Conservation (phyloP, 2,113 vertebrate genomes). For the Vulpes lagopus region DNA sequence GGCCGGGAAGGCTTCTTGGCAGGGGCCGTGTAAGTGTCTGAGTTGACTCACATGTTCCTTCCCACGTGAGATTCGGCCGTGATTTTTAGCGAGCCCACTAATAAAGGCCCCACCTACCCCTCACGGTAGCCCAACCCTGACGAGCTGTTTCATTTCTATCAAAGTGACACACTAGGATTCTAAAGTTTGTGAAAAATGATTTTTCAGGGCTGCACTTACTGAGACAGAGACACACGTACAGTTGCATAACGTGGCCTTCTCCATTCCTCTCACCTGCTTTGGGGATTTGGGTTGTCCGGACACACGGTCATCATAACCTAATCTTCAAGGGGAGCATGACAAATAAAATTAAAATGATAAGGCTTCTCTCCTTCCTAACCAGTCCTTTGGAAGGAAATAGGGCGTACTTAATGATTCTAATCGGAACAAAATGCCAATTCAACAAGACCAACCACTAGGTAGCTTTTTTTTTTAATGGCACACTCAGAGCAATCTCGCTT, state of each 20-base stretch:
- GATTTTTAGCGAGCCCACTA: neutral
- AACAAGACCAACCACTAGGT: neutral
- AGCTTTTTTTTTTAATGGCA: neutral
- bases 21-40: neutral
- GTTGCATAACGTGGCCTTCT: neutral
- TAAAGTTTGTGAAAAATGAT: neutral
- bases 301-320: neutral
- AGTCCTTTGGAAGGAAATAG: neutral
- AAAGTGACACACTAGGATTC: neutral
- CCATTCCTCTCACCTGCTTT: neutral
- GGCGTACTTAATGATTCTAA: neutral
- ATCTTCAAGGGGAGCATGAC: neutral
- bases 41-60: neutral
- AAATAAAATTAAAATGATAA: neutral
- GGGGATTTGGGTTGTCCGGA: neutral
- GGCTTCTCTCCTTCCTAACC: neutral
- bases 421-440: neutral
- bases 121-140: too few species aligned
- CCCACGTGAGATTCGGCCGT: neutral
- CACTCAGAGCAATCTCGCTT: neutral
- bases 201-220: neutral
- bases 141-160: neutral
- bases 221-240: neutral
- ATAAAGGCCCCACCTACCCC: neutral
- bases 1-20: too few species aligned